These are phyloP conservation scores for Phaethornis superciliosus DNA, from an alignment of 2,113 vertebrate genomes.

Conservation along the genomic window DNA sequence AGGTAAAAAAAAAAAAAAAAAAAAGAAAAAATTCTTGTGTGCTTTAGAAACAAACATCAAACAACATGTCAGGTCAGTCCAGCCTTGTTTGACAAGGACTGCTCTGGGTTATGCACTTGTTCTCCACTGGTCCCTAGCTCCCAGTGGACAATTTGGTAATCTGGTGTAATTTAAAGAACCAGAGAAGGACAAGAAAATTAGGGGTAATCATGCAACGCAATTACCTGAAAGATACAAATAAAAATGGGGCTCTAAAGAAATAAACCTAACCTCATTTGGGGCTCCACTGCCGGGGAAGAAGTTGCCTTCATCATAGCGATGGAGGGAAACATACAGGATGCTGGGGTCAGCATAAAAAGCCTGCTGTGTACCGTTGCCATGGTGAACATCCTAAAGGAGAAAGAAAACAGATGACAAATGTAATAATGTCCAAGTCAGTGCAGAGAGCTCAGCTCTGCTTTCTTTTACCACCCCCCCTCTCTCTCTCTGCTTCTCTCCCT, in stretches of 20 bases:
- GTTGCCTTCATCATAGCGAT: conserved; percentile 93
- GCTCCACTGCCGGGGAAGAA: conserved; percentile 90
- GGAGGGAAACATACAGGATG: conserved; percentile 92
- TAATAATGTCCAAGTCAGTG: conserved; percentile 82
- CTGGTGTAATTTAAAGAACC: conserved; percentile 86
- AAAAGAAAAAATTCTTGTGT: conserved; percentile 65
- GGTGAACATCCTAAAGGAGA: conserved; percentile 91
- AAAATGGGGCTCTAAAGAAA: conserved; percentile 87
- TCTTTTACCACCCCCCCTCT: conserved; percentile 56
- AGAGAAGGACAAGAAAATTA: conserved; percentile 87
- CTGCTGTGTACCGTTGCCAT: conserved; percentile 91
- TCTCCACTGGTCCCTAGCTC: conserved; percentile 72
- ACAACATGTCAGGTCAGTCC: conserved; percentile 77
- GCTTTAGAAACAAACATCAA: conserved; percentile 84
- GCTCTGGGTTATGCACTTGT: conserved; percentile 82
- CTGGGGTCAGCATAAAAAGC: conserved; percentile 90
- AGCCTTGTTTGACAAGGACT: conserved; percentile 74
- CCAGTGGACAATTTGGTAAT: conserved; percentile 84
- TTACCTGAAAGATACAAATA: conserved; percentile 84
- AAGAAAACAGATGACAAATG: conserved; percentile 93
- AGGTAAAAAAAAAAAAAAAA: not conserved
- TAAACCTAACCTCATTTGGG: conserved; percentile 95
- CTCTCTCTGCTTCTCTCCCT: conserved; percentile 63
- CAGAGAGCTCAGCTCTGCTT: conserved; percentile 67
- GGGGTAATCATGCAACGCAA: conserved; percentile 86